Conservation (phyloP, 2,113 vertebrate genomes). For the Raja brachyura region DNA sequence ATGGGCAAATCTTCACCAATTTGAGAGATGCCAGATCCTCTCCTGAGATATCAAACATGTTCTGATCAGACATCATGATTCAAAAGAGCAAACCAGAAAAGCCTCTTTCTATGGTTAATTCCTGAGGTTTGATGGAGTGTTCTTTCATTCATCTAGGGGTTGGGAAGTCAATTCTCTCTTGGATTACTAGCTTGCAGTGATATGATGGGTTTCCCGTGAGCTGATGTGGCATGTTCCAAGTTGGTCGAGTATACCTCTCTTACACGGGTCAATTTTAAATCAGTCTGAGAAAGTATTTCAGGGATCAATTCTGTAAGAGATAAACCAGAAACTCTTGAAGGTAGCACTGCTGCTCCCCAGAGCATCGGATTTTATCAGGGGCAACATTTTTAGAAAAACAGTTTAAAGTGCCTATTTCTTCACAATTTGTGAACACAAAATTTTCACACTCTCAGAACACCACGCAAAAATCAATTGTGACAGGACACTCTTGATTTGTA, state of each 20-base stretch:
- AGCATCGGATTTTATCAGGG: not conserved
- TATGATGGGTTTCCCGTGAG: not conserved
- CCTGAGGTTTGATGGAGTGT: not conserved
- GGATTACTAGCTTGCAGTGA: not conserved
- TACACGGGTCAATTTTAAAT: not conserved
- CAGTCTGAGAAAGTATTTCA: not conserved
- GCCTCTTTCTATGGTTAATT: not conserved
- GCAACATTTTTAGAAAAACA: not conserved
- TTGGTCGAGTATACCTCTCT: not conserved
- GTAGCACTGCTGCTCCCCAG: not conserved
- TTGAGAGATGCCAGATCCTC: not conserved
- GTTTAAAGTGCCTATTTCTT: not conserved
- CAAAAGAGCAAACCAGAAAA: not conserved
- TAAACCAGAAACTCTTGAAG: not conserved
- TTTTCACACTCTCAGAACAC: not conserved
- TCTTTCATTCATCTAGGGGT: not conserved
- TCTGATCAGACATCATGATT: not conserved
- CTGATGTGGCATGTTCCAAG: not conserved
- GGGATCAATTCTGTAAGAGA: not conserved
- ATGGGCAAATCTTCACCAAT: not conserved
- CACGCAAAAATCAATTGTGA: not conserved
- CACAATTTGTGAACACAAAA: not conserved
- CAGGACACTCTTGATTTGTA: not conserved
- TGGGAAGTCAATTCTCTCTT: not conserved
- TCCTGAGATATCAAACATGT: not conserved